phyloP scores from a whole-genome alignment of 2,113 vertebrate genomes.

The Hemibagrus wyckioides region DNA sequence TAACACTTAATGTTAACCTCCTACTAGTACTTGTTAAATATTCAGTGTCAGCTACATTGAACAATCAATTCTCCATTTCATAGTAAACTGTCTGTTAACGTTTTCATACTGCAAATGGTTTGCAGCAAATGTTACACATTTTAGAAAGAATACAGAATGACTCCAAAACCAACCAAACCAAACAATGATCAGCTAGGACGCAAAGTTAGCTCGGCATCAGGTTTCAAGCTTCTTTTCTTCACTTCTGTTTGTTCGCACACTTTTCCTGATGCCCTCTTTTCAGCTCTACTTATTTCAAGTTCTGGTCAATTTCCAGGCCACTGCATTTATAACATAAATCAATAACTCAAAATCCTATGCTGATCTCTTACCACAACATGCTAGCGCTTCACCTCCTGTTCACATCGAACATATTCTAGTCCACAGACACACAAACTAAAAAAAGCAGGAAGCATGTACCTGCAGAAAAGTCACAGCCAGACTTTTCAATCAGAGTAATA shows the following conservation, averaged over 20 bases:
- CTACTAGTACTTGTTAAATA: background rate
- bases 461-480: background rate
- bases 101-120: too few species aligned
- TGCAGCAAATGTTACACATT: background rate
- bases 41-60: background rate
- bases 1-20: background rate
- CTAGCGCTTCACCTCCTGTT: background rate
- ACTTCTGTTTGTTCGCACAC: background rate
- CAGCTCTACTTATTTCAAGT: background rate
- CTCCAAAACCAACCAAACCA: background rate
- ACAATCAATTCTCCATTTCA: background rate
- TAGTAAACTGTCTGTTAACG: too few species aligned
- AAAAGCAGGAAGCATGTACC: background rate
- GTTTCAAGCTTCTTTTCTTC: background rate
- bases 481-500: background rate
- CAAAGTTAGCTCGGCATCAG: background rate
- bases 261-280: background rate
- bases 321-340: background rate
- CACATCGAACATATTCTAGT: background rate
- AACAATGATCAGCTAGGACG: background rate
- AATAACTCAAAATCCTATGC: background rate
- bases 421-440: background rate
- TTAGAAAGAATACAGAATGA: background rate
- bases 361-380: background rate
- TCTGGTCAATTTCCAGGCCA: background rate